Conservation (phyloP, 2,888 invertebrate species). For the Napeogenes inachia region DNA sequence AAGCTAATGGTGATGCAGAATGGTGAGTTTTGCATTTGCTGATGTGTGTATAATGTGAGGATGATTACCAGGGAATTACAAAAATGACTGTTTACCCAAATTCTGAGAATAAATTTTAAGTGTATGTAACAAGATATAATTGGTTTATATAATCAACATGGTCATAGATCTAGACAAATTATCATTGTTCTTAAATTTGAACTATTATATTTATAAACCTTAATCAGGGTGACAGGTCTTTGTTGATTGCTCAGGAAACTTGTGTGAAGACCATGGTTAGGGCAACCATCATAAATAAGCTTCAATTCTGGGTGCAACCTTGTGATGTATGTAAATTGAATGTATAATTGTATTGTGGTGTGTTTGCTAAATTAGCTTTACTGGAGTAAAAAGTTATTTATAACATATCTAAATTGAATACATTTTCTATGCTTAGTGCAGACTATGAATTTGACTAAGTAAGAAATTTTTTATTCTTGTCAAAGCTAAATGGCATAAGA, state of each 20-base stretch:
- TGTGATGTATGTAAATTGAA: constrained; percentile 54
- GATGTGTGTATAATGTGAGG: constrained; percentile 54
- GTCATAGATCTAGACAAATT: no score
- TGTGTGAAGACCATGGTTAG: neutral
- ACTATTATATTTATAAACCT: neutral
- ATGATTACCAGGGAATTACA: constrained; percentile 17
- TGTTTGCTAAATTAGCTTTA: constrained; percentile 23
- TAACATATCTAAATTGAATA: neutral
- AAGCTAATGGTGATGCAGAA: constrained; percentile 99
- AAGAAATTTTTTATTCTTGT: no score
- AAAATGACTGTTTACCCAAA: neutral
- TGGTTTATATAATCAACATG: neutral
- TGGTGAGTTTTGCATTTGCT: constrained; percentile 82
- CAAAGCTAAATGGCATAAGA: no score
- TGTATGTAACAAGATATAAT: neutral
- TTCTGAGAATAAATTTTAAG: neutral
- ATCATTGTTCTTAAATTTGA: no score
- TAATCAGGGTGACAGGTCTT: neutral
- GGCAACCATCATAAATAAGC: neutral
- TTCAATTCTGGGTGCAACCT: neutral
- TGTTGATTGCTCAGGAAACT: neutral
- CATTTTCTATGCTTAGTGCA: neutral
- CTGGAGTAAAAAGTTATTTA: constrained; percentile 8
- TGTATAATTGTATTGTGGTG: constrained; percentile 19
- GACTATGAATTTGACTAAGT: neutral